phyloP scores from a whole-genome alignment of 2,797 vertebrate genomes.

The Babyrousa celebensis region DNA sequence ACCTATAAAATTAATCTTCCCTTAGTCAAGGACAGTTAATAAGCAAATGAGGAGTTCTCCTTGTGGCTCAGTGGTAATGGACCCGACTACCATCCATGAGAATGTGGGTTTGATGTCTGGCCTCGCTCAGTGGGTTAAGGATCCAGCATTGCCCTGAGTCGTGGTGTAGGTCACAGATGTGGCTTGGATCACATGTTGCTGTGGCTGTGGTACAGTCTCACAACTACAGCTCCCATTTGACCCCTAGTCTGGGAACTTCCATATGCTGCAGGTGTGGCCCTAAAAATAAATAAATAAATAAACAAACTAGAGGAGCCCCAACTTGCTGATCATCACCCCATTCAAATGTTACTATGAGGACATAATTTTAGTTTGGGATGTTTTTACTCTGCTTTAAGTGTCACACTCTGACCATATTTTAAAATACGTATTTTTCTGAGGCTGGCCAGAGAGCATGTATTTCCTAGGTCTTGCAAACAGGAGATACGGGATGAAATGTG shows the following conservation, averaged over 20 bases:
- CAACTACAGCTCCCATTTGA: too few species aligned
- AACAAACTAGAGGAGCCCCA: constrained; percentile 18
- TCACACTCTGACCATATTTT: background rate
- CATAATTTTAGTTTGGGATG: background rate
- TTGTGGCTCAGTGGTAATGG: too few species aligned
- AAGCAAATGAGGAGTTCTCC: constrained; percentile 1
- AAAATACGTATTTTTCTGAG: background rate
- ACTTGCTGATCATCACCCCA: constrained; percentile 47
- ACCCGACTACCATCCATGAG: too few species aligned
- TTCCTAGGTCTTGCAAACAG: background rate
- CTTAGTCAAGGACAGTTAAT: constrained; percentile 43
- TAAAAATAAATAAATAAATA: constrained; percentile 6
- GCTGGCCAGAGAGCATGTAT: background rate
- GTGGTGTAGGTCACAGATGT: too few species aligned
- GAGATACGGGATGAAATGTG: background rate
- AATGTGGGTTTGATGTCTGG: too few species aligned
- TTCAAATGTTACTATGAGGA: constrained; percentile 25
- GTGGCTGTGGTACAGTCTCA: too few species aligned
- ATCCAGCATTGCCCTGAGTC: too few species aligned
- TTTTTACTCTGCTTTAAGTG: background rate
- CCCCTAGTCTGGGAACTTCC: too few species aligned
- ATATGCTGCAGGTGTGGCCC: too few species aligned
- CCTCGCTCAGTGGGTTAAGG: too few species aligned
- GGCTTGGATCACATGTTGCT: too few species aligned
- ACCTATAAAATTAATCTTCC: constrained; percentile 57